Conservation (phyloP, 2,888 invertebrate genomes). For the Bombylius major region DNA sequence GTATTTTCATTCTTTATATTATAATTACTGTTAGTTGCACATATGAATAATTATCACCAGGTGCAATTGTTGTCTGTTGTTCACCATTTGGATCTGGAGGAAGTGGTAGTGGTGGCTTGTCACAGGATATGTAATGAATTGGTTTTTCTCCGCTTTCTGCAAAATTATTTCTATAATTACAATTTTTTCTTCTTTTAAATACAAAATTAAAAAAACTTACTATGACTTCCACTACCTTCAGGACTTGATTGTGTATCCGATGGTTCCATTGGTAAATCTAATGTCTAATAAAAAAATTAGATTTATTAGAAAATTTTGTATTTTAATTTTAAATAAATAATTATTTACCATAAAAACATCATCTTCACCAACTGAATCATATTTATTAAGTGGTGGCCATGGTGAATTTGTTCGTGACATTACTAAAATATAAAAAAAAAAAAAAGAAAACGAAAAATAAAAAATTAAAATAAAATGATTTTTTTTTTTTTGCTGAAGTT, state of each 20-base stretch:
- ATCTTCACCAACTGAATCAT: slow-evolving; percentile 74
- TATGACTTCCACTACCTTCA: slow-evolving; percentile 41
- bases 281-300: slow-evolving; percentile 48
- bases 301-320: neutral
- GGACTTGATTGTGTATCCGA: slow-evolving; percentile 68
- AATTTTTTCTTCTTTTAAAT: too few relatives aligned
- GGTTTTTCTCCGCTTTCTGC: slow-evolving; percentile 32
- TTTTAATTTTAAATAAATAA: neutral
- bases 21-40: slow-evolving; percentile 64
- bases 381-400: slow-evolving; percentile 35
- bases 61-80: slow-evolving; percentile 26
- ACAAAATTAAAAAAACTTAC: too few relatives aligned
- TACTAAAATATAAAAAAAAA: slow-evolving; percentile 34
- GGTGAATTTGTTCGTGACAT: slow-evolving; percentile 62
- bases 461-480: too few relatives aligned
- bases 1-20: slow-evolving; percentile 5
- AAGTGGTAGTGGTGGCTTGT: slow-evolving; percentile 24
- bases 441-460: slow-evolving; percentile 12
- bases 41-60: slow-evolving; percentile 64
- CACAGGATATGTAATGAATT: slow-evolving; percentile 48
- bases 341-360: slow-evolving; percentile 83
- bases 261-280: slow-evolving; percentile 71
- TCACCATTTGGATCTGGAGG: slow-evolving; percentile 18
- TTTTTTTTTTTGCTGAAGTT: too few relatives aligned
- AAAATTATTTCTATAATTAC: too few relatives aligned